These are phyloP conservation scores for Pasiphila rectangulata DNA, from an alignment of 2,888 invertebrate species.

Conservation along the genomic window DNA sequence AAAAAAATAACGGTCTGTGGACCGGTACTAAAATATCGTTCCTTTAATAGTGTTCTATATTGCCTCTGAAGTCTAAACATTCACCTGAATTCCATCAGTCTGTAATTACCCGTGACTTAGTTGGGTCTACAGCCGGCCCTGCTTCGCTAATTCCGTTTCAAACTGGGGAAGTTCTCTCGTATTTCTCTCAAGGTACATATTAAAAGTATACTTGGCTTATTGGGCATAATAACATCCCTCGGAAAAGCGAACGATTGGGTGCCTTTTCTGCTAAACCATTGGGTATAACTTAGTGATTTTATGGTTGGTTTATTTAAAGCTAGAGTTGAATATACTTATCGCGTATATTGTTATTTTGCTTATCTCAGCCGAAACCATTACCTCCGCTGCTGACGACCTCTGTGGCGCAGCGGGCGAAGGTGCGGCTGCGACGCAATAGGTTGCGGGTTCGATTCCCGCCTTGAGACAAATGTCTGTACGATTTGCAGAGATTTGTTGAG, in stretches of 20 bases:
- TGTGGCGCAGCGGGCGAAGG: no score
- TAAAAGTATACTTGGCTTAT: conserved; percentile 38
- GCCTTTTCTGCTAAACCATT: conserved; percentile 2
- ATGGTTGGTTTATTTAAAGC: no score
- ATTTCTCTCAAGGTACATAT: conserved; percentile 38
- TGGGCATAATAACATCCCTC: conserved; percentile 25
- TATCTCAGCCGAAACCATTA: no score
- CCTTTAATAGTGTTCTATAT: background rate
- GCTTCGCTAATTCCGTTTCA: conserved; percentile 28
- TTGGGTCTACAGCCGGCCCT: conserved; percentile 13
- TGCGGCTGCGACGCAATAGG: no score
- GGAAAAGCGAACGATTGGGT: conserved; percentile 14
- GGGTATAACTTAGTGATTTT: background rate
- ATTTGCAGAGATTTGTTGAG: no score
- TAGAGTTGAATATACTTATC: no score
- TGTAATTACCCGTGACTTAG: conserved; percentile 7
- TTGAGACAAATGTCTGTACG: no score
- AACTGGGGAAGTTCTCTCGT: conserved; percentile 37
- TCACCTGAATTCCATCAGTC: conserved; percentile 1
- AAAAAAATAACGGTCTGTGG: no score
- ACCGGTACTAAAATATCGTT: no score
- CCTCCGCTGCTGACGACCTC: no score
- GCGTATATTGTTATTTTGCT: no score
- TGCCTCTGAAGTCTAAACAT: background rate
- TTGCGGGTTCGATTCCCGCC: no score